These are phyloP conservation scores for Lysandra bellargus DNA, from an alignment of 2,888 invertebrate species.

Conservation along the genomic window DNA sequence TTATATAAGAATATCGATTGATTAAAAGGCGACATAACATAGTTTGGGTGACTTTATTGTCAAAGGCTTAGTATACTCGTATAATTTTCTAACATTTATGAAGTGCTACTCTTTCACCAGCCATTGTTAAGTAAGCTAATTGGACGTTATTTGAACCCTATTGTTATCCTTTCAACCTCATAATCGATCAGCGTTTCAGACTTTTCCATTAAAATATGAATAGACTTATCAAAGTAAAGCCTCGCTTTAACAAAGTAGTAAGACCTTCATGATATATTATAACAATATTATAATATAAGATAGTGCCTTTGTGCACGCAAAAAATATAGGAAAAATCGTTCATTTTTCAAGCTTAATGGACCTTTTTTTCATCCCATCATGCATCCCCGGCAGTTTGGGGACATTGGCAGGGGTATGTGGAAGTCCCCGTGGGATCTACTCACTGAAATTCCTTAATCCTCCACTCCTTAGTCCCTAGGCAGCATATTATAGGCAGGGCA, in stretches of 20 bases:
- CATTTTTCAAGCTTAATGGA: too few relatives aligned
- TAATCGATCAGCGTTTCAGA: slow-evolving; percentile 6
- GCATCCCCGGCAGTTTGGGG: too few relatives aligned
- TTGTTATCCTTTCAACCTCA: slow-evolving; percentile 9
- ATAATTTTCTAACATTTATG: background rate
- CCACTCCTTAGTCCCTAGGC: too few relatives aligned
- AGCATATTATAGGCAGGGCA: too few relatives aligned
- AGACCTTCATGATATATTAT: background rate
- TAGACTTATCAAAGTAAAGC: background rate
- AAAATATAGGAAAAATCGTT: too few relatives aligned
- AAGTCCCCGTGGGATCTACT: too few relatives aligned
- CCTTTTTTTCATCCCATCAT: too few relatives aligned
- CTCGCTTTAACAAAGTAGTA: background rate
- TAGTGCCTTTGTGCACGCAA: background rate
- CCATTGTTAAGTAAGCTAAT: slow-evolving; percentile 15
- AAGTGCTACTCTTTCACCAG: background rate
- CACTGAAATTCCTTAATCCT: too few relatives aligned
- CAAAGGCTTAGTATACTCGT: background rate
- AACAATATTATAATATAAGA: background rate
- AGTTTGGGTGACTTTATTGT: background rate
- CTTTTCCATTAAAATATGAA: slow-evolving; percentile 14
- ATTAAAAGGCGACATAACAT: too few relatives aligned
- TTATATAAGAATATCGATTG: too few relatives aligned
- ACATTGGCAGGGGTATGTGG: too few relatives aligned
- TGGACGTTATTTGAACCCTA: slow-evolving; percentile 20